Evolutionary conservation across 2,888 invertebrate species (phyloP).

Genomic region (Macropis europaea): DNA sequence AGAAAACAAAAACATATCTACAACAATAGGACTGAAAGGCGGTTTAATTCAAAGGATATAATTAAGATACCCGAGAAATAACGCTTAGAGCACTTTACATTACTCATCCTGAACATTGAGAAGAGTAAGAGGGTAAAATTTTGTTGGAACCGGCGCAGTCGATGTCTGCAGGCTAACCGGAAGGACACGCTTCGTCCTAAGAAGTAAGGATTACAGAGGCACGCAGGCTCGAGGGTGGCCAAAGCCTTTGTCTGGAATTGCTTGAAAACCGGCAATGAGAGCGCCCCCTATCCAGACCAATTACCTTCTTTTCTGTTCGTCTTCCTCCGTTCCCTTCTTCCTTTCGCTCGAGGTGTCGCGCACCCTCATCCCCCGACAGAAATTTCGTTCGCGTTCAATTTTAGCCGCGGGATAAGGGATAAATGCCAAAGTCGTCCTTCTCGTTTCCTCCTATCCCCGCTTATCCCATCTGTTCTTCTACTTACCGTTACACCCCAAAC

Average conservation of each 20-base stretch:
- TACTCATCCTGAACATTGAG: too few species aligned
- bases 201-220: conserved; percentile 64
- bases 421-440: conserved; percentile 57
- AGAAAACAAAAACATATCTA: too few species aligned
- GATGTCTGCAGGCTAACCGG: conserved; percentile 33
- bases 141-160: conserved; percentile 11
- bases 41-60: too few species aligned
- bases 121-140: conserved; percentile 16
- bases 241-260: conserved; percentile 68
- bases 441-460: conserved; percentile 14
- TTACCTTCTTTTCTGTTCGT: conserved; percentile 56
- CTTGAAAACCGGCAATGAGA: conserved; percentile 64
- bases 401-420: conserved; percentile 63
- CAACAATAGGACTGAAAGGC: too few species aligned
- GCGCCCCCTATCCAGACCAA: conserved; percentile 54
- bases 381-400: conserved; percentile 64
- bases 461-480: conserved; percentile 7
- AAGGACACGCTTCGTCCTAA: conserved; percentile 50
- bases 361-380: conserved; percentile 43
- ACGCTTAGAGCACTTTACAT: too few species aligned
- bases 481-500: conserved; percentile 10
- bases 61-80: too few species aligned
- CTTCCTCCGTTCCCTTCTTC: background rate
- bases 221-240: conserved; percentile 51
- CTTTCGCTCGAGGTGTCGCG: conserved; percentile 42